Percentiles rank a stretch among this genome's conserved stretches.
phyloP scores from a whole-genome alignment of 2,888 invertebrate genomes.

The Trichopoda pennipes region DNA sequence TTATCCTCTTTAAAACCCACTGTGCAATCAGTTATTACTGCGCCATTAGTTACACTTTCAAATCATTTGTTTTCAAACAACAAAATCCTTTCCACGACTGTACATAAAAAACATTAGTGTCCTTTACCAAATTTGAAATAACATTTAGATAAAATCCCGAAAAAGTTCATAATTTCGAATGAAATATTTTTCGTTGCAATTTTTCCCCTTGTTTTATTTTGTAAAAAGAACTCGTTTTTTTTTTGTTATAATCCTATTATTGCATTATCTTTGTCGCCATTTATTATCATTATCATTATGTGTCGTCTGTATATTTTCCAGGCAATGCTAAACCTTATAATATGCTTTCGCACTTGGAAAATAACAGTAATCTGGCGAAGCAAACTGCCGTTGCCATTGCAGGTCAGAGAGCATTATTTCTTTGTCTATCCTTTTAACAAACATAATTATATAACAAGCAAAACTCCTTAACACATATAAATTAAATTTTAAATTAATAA shows the following conservation, averaged over 20 bases:
- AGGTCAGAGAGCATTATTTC: slow-evolving; percentile 75
- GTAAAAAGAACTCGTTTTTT: background rate
- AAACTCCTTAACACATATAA: slow-evolving; percentile 22
- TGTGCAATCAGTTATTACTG: slow-evolving; percentile 6
- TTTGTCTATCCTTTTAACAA: slow-evolving; percentile 36
- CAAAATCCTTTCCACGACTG: slow-evolving; percentile 11
- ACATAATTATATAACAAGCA: slow-evolving; percentile 16
- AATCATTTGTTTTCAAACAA: slow-evolving; percentile 1
- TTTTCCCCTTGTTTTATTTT: background rate
- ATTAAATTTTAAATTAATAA: slow-evolving; percentile 19
- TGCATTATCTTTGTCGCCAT: slow-evolving; percentile 44
- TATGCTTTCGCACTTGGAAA: slow-evolving; percentile 81
- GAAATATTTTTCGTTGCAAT: background rate
- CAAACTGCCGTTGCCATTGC: slow-evolving; percentile 80
- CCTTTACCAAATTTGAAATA: slow-evolving; percentile 20
- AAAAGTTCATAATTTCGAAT: slow-evolving; percentile 3
- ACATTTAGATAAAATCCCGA: background rate
- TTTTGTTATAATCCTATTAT: slow-evolving; percentile 35
- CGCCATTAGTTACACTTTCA: background rate
- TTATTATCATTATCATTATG: slow-evolving; percentile 56
- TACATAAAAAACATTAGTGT: slow-evolving; percentile 10
- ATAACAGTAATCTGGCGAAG: slow-evolving; percentile 80
- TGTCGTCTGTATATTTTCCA: slow-evolving; percentile 75
- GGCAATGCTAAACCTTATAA: slow-evolving; percentile 80
- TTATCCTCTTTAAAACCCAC: slow-evolving; percentile 40